Conservation (phyloP, 2,888 invertebrate species). For the Thecocarcelia acutangulata region DNA sequence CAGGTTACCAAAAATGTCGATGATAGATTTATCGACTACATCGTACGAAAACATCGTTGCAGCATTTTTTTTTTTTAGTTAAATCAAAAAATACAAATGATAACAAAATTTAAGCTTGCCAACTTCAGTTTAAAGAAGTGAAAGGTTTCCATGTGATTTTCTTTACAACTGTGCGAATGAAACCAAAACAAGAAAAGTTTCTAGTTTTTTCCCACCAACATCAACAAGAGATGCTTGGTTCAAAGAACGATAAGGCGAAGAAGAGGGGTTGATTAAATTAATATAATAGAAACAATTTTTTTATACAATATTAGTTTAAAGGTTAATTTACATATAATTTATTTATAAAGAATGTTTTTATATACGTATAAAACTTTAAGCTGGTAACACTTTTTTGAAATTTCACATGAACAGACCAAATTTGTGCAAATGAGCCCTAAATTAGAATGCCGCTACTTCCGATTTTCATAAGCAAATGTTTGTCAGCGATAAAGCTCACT, state of each 20-base stretch:
- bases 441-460: too few relatives aligned
- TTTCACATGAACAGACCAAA: too few relatives aligned
- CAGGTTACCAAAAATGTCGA: slow-evolving; percentile 55
- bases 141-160: slow-evolving; percentile 67
- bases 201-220: slow-evolving; percentile 25
- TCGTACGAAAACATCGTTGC: slow-evolving; percentile 11
- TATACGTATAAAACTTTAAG: too few relatives aligned
- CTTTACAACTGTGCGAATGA: slow-evolving; percentile 49
- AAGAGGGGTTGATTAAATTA: too few relatives aligned
- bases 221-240: background rate
- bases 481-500: too few relatives aligned
- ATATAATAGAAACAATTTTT: too few relatives aligned
- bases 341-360: too few relatives aligned
- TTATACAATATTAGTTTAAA: too few relatives aligned
- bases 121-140: slow-evolving; percentile 52
- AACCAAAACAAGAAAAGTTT: slow-evolving; percentile 21
- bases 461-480: too few relatives aligned
- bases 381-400: too few relatives aligned
- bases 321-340: too few relatives aligned
- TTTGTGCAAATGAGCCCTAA: too few relatives aligned
- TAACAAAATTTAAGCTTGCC: slow-evolving; percentile 16
- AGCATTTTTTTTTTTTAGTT: slow-evolving; percentile 13
- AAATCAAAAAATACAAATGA: background rate
- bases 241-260: background rate
- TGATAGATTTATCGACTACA: slow-evolving; percentile 62